Conservation (phyloP, 2,797 vertebrate genomes). For the Craterocephalus amniculus region DNA sequence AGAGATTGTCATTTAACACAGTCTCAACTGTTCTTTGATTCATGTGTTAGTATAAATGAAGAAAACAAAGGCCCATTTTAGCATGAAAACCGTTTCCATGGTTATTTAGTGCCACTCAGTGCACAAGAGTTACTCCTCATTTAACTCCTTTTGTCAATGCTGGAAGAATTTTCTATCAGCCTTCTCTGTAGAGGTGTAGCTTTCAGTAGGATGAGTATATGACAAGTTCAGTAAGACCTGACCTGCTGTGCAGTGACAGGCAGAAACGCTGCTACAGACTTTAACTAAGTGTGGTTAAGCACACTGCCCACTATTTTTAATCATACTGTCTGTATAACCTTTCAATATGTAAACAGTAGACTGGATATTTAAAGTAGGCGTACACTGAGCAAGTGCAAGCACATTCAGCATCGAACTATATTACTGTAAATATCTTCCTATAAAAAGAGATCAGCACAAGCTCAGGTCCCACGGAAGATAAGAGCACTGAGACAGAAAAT, state of each 20-base stretch:
- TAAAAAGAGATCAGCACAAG: background rate
- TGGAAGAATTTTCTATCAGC: constrained; percentile 20
- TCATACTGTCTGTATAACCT: background rate
- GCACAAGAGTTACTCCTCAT: constrained; percentile 38
- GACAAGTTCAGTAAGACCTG: constrained; percentile 22
- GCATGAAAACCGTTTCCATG: constrained; percentile 24
- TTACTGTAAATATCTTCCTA: background rate
- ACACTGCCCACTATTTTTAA: background rate
- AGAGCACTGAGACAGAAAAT: background rate
- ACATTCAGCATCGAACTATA: background rate
- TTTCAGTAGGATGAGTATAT: constrained; percentile 22
- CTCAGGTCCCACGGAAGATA: background rate
- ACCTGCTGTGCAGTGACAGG: constrained; percentile 16
- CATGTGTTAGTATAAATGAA: constrained; percentile 44
- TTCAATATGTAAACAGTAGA: too few relatives aligned
- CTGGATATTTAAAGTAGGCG: too few relatives aligned
- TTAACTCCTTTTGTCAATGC: constrained; percentile 26
- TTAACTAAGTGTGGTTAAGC: background rate
- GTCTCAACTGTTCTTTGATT: constrained; percentile 30
- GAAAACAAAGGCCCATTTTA: constrained; percentile 43
- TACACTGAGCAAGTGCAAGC: background rate
- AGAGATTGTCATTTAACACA: constrained; percentile 35
- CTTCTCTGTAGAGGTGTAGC: constrained; percentile 20
- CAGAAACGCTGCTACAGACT: constrained; percentile 1
- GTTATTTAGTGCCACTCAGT: constrained; percentile 48